Evolutionary conservation across 2,797 vertebrate genomes (phyloP), one percentile per base, ranked within the genome.

Genomic region (Scleropages formosus): DNA sequence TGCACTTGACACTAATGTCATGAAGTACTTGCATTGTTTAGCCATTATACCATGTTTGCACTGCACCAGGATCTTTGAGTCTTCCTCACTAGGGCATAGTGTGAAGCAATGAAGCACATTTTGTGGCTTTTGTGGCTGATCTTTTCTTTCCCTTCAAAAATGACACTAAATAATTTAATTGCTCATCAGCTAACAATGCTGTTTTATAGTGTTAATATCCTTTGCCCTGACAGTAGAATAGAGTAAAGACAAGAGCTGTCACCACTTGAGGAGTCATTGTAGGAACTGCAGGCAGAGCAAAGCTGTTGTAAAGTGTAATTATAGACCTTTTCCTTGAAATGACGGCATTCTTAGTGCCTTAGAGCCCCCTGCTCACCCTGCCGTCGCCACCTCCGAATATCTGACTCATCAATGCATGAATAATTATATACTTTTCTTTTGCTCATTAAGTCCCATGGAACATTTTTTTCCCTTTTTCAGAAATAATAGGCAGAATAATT

Each of bases 131-230:
- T 75, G 60, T 79, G 3, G 78, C 72, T 73, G 58, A 67, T 78
- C 31, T 63, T 79, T 82, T 93, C 89, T 93, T 93, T 85, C 88
- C 90, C 61, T 51, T 73, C 90, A 92, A 91, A 94, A 90, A 94
- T 88, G 90, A 90, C 88, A 79, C 92, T 89, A 89, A 95, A 94
- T 94, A 94, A 95, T 95, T 95, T 94, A 96, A 97, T 97, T 95
- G 94, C 93, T 92, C 92, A 90, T 94, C 90, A 92, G 91, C 91
- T 95, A 95, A 95, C 95, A 93, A 94, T 93, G 94, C 89, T 85
- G 91, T 94, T 95, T 94, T 93, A 94, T 93, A 90, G 94, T 91
- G 92, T 94, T 96, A 95, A 96, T 96, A 93, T 94, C 92, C 92
- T 91, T 91, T 90, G 92, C 92, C 88, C 89, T 92, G 91, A 93